Base-by-base conservation (phyloP, 1,140 invertebrate genomes). In the Drosophila elegans region DNA sequence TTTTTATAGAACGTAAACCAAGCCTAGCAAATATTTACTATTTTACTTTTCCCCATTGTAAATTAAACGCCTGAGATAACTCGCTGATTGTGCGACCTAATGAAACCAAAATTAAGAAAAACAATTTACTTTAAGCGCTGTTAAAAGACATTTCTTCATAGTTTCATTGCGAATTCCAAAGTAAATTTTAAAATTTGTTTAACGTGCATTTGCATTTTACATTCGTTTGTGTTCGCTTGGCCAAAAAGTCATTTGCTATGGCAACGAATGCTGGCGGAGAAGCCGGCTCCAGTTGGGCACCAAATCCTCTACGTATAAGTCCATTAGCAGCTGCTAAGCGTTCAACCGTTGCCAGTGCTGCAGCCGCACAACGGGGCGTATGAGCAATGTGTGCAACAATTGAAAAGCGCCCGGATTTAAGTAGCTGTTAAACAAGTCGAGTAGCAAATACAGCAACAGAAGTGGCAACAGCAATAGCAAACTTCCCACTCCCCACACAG, bases 371-470 rank as follows among this genome's bases (percentile, higher is more conserved):
- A 80, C 57, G 69, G 82, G 74, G 71, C 75, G 83, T 82, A 88
- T 88, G 78, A 88, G 59, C 71, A 62, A 88, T 82, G 69, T 79
- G 74, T 73, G 45, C 45, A 73, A 74, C 76, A 85, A 85, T 84
- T 84, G 73, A 80, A 72, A 57, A 57, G 81, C 67, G 45, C 32
- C 53, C 32, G 55, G 51, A 62, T 67, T 79, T 88, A 86, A 86
- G 82, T 86, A 88, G 82, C 83, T 83, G 79, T 79, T 86, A 78
- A 86, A 69, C 79, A 88, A 72, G 69, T 72, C 75, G 56, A 71
- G 80, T 46, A 36, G 29, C 48, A 51, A 51, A 13, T 51, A 34
- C 29, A 32, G 29, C 29, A 51, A 51, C 61, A 71, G 32, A 61
- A 66, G 60, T 46, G 56, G 21, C 48, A 39, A 51, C 53, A 64